Percentiles rank a stretch among this genome's conserved stretches.
Conservation (phyloP, 2,113 vertebrate species). For the Origma solitaria region DNA sequence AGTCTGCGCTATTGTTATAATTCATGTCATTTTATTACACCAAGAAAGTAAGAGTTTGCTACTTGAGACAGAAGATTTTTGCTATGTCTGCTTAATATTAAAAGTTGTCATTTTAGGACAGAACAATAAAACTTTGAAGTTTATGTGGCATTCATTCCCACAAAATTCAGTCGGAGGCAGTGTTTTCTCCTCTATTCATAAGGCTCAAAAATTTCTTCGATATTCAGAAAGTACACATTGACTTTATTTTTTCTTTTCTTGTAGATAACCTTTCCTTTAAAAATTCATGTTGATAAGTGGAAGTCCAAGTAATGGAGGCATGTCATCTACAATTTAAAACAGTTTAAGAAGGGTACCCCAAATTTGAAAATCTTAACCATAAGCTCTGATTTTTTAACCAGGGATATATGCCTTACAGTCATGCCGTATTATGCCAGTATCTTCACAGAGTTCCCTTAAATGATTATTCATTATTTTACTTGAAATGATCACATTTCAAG, state of each 20-base stretch:
- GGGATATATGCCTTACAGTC: not conserved
- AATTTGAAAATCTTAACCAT: not conserved
- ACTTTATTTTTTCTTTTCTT: not conserved
- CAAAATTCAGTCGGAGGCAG: not conserved
- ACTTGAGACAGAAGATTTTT: not conserved
- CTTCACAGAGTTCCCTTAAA: not conserved
- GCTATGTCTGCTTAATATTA: not conserved
- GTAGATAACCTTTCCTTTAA: not conserved
- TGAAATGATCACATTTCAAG: not conserved
- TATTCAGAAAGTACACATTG: not conserved
- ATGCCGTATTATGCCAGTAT: rapidly evolving
- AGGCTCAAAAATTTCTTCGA: not conserved
- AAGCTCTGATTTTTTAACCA: not conserved
- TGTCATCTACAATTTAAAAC: not conserved
- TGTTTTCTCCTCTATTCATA: not conserved
- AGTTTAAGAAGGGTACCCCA: not conserved
- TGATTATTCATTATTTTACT: not conserved
- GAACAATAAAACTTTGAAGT: not conserved
- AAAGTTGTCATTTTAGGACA: not conserved
- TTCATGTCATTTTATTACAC: not conserved
- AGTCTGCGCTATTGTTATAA: not conserved
- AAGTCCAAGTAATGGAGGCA: not conserved
- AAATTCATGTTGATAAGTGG: not conserved
- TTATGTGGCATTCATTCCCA: not conserved
- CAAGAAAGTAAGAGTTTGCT: not conserved